A percentile compares a stretch with the other conserved stretches of the same genome.
Conservation (phyloP, 1,140 invertebrate species). For the Ylistrum balloti region DNA sequence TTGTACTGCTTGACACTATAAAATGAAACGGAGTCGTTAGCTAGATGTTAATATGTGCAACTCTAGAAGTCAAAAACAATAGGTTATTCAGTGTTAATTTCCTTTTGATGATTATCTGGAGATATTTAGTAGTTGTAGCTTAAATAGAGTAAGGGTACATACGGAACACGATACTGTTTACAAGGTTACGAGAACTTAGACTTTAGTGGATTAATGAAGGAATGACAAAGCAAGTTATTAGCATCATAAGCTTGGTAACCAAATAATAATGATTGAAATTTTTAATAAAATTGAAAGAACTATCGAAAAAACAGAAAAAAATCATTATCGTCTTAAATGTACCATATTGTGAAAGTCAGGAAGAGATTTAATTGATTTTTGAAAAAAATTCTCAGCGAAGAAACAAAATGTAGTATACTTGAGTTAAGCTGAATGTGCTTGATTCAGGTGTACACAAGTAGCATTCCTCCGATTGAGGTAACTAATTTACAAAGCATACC, state of each 20-base stretch:
- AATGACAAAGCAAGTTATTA: background rate
- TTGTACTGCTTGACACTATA: background rate
- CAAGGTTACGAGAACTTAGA: background rate
- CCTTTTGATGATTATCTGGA: background rate
- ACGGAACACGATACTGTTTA: background rate
- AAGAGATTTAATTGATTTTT: too few relatives aligned
- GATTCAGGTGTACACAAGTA: background rate
- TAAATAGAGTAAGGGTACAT: background rate
- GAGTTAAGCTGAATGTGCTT: background rate
- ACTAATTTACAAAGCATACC: background rate
- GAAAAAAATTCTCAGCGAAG: too few relatives aligned
- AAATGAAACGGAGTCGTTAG: background rate
- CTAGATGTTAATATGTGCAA: background rate
- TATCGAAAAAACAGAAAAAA: too few relatives aligned
- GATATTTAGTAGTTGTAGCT: background rate
- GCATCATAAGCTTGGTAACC: too few relatives aligned
- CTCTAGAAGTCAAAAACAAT: constrained; percentile 35
- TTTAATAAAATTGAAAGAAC: too few relatives aligned
- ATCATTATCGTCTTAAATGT: too few relatives aligned
- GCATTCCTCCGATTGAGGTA: background rate
- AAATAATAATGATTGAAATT: too few relatives aligned
- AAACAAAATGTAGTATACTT: too few relatives aligned
- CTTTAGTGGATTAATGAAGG: background rate
- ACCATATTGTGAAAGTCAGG: too few relatives aligned
- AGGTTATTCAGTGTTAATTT: background rate